phyloP scores from a whole-genome alignment of 2,888 invertebrate genomes.

The Hydrotaea diabolus region DNA sequence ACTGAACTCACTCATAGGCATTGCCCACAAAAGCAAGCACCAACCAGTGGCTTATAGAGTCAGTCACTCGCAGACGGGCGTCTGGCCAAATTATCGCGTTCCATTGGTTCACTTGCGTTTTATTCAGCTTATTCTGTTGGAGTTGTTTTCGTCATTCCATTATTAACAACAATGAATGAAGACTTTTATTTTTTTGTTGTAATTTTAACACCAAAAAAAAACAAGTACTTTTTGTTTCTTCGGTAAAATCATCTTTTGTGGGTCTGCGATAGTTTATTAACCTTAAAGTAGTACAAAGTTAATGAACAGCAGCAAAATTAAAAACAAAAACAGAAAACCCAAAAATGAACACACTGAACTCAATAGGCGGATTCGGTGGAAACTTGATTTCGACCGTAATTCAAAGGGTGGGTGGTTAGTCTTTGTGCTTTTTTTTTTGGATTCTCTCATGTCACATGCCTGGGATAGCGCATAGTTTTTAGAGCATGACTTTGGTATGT shows the following conservation, averaged over 20 bases:
- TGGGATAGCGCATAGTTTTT: background rate
- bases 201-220: slow-evolving; percentile 36
- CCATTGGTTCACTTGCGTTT: background rate
- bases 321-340: background rate
- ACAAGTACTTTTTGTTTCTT: slow-evolving; percentile 33
- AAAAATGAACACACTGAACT: background rate
- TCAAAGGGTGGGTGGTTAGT: slow-evolving; percentile 1
- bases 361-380: slow-evolving; percentile 7
- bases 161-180: slow-evolving; percentile 15
- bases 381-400: background rate
- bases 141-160: background rate
- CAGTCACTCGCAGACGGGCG: background rate
- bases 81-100: background rate
- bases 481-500: background rate
- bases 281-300: slow-evolving; percentile 45
- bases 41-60: background rate
- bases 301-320: background rate
- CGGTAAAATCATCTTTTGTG: background rate
- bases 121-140: background rate
- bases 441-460: background rate
- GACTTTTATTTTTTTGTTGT: slow-evolving; percentile 11
- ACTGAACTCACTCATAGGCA: background rate
- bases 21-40: background rate
- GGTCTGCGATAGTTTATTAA: slow-evolving; percentile 50
- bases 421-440: slow-evolving; percentile 54